phyloP scores from a whole-genome alignment of 2,888 invertebrate species.

The Chalcosyrphus nemorum region DNA sequence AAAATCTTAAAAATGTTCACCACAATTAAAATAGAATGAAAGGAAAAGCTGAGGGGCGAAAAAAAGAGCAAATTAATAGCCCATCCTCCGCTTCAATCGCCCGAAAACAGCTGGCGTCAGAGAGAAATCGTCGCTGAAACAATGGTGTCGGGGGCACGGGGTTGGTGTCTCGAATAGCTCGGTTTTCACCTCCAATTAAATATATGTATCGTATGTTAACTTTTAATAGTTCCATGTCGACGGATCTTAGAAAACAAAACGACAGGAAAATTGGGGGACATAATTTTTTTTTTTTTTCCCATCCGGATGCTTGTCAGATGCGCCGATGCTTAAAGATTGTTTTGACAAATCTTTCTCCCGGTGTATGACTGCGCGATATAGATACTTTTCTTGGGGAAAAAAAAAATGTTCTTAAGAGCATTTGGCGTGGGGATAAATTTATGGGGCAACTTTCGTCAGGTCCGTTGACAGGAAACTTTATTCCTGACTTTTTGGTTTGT shows the following conservation, averaged over 20 bases:
- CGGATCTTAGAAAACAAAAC: conserved; percentile 56
- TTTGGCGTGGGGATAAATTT: conserved; percentile 47
- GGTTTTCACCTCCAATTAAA: conserved; percentile 65
- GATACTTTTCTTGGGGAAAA: neutral
- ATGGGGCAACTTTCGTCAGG: conserved; percentile 54
- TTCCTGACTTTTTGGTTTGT: conserved; percentile 39
- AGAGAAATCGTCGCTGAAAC: conserved; percentile 21
- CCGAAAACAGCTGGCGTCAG: conserved; percentile 64
- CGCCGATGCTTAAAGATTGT: conserved; percentile 34
- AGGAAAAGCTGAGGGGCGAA: neutral
- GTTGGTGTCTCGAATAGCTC: conserved; percentile 40
- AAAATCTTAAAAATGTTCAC: conserved; percentile 45
- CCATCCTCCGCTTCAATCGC: neutral
- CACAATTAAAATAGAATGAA: conserved; percentile 49
- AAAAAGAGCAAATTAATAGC: conserved; percentile 39
- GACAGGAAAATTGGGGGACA: conserved; percentile 28
- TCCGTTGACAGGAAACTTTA: conserved; percentile 60
- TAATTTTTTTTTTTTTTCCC: conserved; percentile 44
- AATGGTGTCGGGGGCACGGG: conserved; percentile 30
- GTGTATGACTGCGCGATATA: neutral
- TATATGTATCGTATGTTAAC: conserved; percentile 48
- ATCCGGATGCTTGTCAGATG: conserved; percentile 47
- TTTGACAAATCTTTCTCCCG: conserved; percentile 63
- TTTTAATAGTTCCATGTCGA: conserved; percentile 67
- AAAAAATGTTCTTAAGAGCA: neutral